Base-by-base conservation (phyloP, 2,113 vertebrate species). In the Hemicordylus capensis region DNA sequence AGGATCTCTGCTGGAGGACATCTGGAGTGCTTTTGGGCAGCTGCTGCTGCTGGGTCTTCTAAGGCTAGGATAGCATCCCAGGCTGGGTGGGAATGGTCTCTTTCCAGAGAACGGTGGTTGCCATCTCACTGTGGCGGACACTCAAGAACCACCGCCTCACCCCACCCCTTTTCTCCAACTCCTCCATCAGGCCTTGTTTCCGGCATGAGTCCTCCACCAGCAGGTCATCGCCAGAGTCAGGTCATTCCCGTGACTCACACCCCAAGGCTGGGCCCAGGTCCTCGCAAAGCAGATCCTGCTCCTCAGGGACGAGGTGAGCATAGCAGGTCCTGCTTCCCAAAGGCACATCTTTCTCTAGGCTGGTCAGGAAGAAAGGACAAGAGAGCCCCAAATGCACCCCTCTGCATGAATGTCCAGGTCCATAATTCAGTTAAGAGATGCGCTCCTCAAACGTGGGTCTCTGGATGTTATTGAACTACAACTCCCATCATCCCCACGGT, bases 261-360 rank as follows among this genome's bases (percentile, higher is more conserved):
- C 89, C 1, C 94, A 94, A 95, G 80, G 88, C 95, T 89, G 97
- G 97, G 4, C 93, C 95, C 76, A 97, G 95, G 89, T 97, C 95
- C 77, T 97, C 97, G 77, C 91, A 97, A 86, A 98, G 98, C 94
- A 94, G 94, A 37, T 98, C 98, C 10, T 94, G 94, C 82, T 97
- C 97, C 44, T 98, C 97, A 5, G 96, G 93, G 90, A 97, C 95
- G 94, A 95, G 95, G 97, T 97, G 84, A 93, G 95, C 22, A 12
- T 4, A n/a, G n/a, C n/a, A n/a, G n/a, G n/a, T n/a, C n/a, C n/a
- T n/a, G n/a, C n/a, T n/a, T n/a, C n/a, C n/a, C n/a, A n/a, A n/a
- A n/a, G n/a, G n/a, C 1, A 73, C 61, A 59, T 34, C 3, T 37
- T 37, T 75, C 31, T 78, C 51, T 69, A 19, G 79, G 48, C 17